Evolutionary conservation across 1,140 invertebrate genomes (phyloP).

Genomic region (Bombus confusus): DNA sequence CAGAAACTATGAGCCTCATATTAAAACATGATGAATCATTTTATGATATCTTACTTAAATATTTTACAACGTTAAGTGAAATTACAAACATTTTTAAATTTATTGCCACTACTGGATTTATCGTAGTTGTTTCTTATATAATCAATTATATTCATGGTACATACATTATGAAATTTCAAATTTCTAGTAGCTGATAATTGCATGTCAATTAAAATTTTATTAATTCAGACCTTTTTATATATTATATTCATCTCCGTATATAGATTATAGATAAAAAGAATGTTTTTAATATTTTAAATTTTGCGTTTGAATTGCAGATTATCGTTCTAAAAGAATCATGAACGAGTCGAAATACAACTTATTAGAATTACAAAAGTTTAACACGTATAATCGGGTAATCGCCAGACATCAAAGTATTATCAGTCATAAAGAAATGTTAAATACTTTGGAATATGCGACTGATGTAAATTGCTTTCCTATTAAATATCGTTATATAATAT

Average conservation of each 20-base stretch:
- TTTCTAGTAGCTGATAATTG: neutral
- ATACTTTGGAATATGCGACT: slow-evolving; percentile 5
- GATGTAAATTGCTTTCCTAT: slow-evolving; percentile 2
- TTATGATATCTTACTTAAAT: neutral
- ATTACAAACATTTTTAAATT: slow-evolving; percentile 5
- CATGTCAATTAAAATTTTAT: neutral
- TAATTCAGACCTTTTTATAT: neutral
- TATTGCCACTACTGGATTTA: neutral
- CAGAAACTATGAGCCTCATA: slow-evolving; percentile 13
- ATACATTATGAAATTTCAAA: slow-evolving; percentile 18
- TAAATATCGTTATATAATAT: neutral
- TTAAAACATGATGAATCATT: neutral
- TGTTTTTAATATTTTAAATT: neutral
- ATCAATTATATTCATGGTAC: neutral
- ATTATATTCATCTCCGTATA: neutral
- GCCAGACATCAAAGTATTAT: slow-evolving; percentile 22
- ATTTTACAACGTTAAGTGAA: neutral
- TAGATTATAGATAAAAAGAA: no score
- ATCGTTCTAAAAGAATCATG: neutral
- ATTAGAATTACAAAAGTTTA: neutral
- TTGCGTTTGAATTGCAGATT: slow-evolving; percentile 1
- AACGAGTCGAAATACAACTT: neutral
- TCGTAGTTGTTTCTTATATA: slow-evolving; percentile 10
- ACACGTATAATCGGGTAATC: neutral
- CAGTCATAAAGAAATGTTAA: slow-evolving; percentile 36